Evolutionary conservation across 35 echinoderm and acorn worm genomes (phyloP), one percentile per base, ranked within the genome.

Genomic region (Heliocidaris tuberculata): DNA sequence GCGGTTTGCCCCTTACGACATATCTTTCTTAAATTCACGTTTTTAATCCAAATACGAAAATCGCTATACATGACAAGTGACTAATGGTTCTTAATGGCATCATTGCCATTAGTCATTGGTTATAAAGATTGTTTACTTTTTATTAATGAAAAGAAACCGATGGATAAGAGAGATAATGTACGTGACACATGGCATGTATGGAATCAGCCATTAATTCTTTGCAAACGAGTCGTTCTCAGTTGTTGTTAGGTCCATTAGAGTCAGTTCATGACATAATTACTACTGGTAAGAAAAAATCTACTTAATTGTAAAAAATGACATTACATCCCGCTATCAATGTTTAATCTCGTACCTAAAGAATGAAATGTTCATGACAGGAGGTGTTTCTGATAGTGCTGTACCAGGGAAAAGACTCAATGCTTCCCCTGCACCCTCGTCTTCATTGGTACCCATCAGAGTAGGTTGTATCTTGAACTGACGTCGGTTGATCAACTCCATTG

Each of bases 301-400:
- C 59, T 60, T 12, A 5, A 12, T 12, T 60, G 59, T 60, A 10
- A 60, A 5, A 60, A 60, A 60, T 9, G 10, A 60, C 12, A 60
- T 60, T 60, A 60, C 59, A 60, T 60, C 59, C 50, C 13, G 13
- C 50, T 21, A n/a, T 27, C 24, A 27, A n/a, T 78, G 21, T n/a
- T 21, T 6, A 8, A 5, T 78, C 5, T 78, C 65, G 5, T 78
- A 78, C 65, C 65, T 89, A 27, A 93, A 93, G 49, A 93, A 59
- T 30, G 48, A 52, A n/a, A 93, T 49, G 48, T 93, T 93, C 91
- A 93, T 93, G 91, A 93, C n/a, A 17, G 91, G 91, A 59, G 91
- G 48, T 31, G 47, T 59, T 32, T 93, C 91, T 49, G 48, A 52
- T 16, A 10, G 48, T 48, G 48, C 10, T 32, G 31, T 15, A 6